Evolutionary conservation across 2,888 invertebrate species (phyloP).

Genomic region (Cantharis rustica): DNA sequence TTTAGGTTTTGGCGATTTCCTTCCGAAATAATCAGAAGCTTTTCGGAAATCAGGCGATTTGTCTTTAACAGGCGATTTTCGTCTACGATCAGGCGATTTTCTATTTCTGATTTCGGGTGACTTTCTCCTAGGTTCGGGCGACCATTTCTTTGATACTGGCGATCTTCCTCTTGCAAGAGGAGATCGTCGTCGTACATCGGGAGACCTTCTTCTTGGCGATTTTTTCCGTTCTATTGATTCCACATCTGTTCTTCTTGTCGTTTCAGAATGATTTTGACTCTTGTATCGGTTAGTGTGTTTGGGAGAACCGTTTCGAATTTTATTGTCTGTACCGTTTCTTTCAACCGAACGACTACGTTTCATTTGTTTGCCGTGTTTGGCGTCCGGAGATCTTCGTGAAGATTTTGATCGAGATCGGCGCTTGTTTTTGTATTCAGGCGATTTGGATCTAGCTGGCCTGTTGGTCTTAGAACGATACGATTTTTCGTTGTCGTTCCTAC

Average conservation of each 20-base stretch:
- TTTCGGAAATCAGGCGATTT: conserved; percentile 7
- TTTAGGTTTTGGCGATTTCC: conserved; percentile 9
- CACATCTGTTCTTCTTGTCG: not conserved
- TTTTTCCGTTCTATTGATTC: not conserved
- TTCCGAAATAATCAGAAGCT: conserved; percentile 8
- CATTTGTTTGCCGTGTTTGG: not conserved
- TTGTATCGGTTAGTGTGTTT: not conserved
- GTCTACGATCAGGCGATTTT: conserved; percentile 6
- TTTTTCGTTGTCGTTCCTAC: conserved; percentile 9
- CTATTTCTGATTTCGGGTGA: not conserved
- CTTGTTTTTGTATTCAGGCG: conserved; percentile 6
- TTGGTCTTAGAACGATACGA: not conserved
- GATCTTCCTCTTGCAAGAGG: not conserved
- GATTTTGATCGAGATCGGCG: not conserved
- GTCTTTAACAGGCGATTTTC: not conserved
- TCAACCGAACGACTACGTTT: not conserved
- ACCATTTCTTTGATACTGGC: not conserved
- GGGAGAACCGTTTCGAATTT: not conserved
- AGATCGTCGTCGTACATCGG: not conserved
- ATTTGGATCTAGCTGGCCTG: not conserved
- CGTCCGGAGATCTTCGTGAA: not conserved
- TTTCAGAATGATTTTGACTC: not conserved
- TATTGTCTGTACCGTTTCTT: not conserved
- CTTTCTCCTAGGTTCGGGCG: not conserved
- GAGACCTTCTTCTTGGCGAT: not conserved